phyloP scores from a whole-genome alignment of 2,888 invertebrate species.

The Holacanthella duospinosa region DNA sequence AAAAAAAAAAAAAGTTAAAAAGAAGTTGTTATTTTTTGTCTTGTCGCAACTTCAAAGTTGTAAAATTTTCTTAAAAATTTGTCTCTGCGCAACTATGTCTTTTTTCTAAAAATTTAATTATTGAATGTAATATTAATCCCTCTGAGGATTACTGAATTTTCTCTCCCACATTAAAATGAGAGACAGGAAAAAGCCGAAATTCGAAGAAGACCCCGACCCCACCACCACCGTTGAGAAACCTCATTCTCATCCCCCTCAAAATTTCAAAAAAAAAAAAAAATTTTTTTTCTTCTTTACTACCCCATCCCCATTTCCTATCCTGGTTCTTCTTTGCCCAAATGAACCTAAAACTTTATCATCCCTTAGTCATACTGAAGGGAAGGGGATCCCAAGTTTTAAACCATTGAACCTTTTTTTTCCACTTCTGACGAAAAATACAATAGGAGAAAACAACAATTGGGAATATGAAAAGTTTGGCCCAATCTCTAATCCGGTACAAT shows the following conservation, averaged over 20 bases:
- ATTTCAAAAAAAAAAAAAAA: neutral
- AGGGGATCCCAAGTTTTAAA: too few species aligned
- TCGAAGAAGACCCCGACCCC: neutral
- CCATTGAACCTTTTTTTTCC: neutral
- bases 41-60: neutral
- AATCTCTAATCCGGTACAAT: too few species aligned
- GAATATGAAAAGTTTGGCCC: neutral
- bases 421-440: neutral
- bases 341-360: neutral
- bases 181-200: neutral
- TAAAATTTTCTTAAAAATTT: neutral
- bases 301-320: neutral
- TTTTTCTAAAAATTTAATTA: neutral
- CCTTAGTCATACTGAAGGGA: neutral
- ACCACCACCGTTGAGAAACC: neutral
- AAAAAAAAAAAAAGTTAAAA: neutral
- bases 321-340: neutral
- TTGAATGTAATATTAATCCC: neutral
- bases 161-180: neutral
- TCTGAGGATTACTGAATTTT: neutral
- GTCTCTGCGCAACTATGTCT: too few species aligned
- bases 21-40: neutral
- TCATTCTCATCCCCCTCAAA: neutral
- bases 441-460: constrained; percentile 3
- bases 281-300: constrained; percentile 5